Conservation (phyloP, 2,888 invertebrate species). For the Doris montereyensis region DNA sequence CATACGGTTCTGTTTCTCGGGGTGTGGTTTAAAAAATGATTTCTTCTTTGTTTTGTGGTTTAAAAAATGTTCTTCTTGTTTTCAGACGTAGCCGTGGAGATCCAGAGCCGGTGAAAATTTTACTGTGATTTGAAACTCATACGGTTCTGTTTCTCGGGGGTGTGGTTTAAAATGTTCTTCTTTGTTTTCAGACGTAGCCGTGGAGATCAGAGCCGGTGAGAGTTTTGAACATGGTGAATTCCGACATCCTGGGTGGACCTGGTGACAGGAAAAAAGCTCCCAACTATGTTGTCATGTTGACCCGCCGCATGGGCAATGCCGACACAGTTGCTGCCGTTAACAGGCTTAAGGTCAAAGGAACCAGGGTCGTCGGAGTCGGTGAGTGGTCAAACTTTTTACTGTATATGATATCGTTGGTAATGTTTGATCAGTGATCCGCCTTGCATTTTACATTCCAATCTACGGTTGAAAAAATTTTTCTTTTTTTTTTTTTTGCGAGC, state of each 20-base stretch:
- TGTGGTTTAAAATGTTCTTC: too few relatives aligned
- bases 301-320: conserved; percentile 54
- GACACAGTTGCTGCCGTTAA: conserved; percentile 53
- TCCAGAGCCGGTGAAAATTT: too few relatives aligned
- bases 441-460: neutral
- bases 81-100: too few relatives aligned
- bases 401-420: neutral
- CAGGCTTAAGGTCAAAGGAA: conserved; percentile 57
- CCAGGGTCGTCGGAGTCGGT: conserved; percentile 57
- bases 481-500: neutral
- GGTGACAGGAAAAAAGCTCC: conserved; percentile 54
- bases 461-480: neutral
- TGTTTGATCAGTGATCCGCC: neutral
- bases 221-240: conserved; percentile 53
- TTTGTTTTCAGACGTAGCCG: conserved; percentile 48
- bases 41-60: too few relatives aligned
- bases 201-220: conserved; percentile 59
- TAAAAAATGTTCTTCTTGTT: too few relatives aligned
- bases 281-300: conserved; percentile 60
- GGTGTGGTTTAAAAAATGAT: too few relatives aligned
- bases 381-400: too few relatives aligned
- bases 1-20: too few relatives aligned
- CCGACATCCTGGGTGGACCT: conserved; percentile 49
- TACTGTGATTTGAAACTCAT: too few relatives aligned
- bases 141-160: too few relatives aligned